These are phyloP conservation scores for Polypterus senegalus DNA, from an alignment of 2,113 vertebrate genomes.

Conservation along the genomic window DNA sequence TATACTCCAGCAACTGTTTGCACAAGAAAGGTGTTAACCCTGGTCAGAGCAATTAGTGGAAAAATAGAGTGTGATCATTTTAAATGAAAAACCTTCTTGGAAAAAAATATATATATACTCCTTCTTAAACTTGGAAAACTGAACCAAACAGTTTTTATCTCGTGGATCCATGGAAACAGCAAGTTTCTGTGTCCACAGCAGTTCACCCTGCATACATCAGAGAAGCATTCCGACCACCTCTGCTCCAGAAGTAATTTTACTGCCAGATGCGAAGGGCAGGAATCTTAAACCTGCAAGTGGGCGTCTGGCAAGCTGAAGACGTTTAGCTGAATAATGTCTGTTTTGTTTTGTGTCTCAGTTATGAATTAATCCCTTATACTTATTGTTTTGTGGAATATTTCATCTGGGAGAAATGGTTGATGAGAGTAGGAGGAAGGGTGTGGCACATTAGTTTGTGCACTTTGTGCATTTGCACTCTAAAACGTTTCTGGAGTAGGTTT, in stretches of 20 bases:
- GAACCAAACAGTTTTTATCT: too few species aligned
- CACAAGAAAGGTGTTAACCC: too few species aligned
- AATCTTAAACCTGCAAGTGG: conserved; percentile 23
- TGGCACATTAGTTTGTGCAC: neutral
- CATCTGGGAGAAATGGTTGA: conserved; percentile 3
- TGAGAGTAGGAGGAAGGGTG: neutral
- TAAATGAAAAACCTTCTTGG: too few species aligned
- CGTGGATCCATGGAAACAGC: too few species aligned
- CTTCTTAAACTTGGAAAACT: too few species aligned
- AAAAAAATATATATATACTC: too few species aligned
- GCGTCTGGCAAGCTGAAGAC: conserved; percentile 17
- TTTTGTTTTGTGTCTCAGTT: conserved; percentile 28
- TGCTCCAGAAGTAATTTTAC: conserved; percentile 15
- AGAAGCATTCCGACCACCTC: conserved; percentile 5
- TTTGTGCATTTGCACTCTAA: too few species aligned
- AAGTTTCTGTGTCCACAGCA: too few species aligned
- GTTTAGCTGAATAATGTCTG: conserved; percentile 21
- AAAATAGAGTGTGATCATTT: too few species aligned
- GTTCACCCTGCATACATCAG: neutral
- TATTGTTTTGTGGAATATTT: conserved; percentile 14
- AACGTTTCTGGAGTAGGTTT: too few species aligned
- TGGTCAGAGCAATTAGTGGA: too few species aligned
- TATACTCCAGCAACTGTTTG: too few species aligned
- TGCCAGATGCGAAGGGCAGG: conserved; percentile 30
- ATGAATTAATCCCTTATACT: conserved; percentile 16